Evolutionary conservation across 2,888 invertebrate species (phyloP), one percentile per base, ranked within the genome.

Genomic region (Cosmia trapezina): DNA sequence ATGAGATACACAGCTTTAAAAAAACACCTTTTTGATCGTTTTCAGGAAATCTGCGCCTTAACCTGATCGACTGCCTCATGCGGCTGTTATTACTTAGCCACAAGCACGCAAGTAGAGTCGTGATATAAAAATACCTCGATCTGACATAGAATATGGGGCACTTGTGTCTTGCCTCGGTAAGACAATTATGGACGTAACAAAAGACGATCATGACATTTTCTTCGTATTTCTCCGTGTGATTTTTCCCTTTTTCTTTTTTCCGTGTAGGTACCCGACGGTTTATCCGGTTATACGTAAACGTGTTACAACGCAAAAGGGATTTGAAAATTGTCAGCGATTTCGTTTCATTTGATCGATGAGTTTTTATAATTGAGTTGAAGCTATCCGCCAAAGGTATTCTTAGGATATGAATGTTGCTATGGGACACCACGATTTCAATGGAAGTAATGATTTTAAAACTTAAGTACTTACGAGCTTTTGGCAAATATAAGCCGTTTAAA

Each of bases 161-260:
- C 70, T 37, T 70, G 45, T 56, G 33, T 54, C 33, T 64, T 56
- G 37, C 59, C 49, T 37, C 53, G 56, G 28, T 49, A 51, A 62
- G 28, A 62, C 22, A 75, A 78, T 75, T 71, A 83, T 45, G 67
- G 45, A 60, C 17, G 59, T 69, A 73, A 83, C 73, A 83, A 83
- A 76, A 83, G 72, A 66, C 70, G 67, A 67, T 56, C 45, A 51
- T 54, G 66, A 56, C n/a, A 61, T 71, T 68, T 70, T 66, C 28
- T 17, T 33, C 59, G n/a, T 41, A 28, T 14, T 49, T 7, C 14
- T 33, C 51, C 9, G 33, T 53, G n/a, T 33, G 14, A 53, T 33
- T 61, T 59, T 47, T 54, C 1, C 5, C 19, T 51, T 60, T 66
- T 22, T n/a, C 12, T 59, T 57, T 67, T 49, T 45, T 45, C 33